Base-by-base conservation (phyloP, 2,113 vertebrate species). In the Gila orcuttii region DNA sequence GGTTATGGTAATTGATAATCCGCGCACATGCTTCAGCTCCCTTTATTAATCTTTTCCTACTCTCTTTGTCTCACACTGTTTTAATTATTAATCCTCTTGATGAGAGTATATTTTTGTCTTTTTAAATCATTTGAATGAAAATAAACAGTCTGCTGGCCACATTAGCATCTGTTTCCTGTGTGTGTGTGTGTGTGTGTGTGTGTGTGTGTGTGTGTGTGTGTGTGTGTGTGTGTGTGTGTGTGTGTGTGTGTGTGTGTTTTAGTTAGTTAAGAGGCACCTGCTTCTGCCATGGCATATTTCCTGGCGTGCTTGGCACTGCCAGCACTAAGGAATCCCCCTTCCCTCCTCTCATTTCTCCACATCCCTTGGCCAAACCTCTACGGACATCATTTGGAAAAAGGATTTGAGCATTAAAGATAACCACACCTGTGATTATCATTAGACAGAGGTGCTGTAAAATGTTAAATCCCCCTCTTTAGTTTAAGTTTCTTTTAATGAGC, bases 381-480 rank as follows among this genome's bases (percentile, higher is more conserved):
- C 50, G 86, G 84, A 79, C 88, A 89, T 86, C 73, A 50, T 79
- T 85, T 84, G 87, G 85, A 86, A 85, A 90, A 88, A 71, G 71
- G 64, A 81, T 69, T 42, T 66, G 31, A n/a, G 59, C 82, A 78
- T 78, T 85, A 83, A 85, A 85, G 86, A 85, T 66, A 86, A 52
- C 77, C 76, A 60, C 80, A 88, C 85, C 85, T 88, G 87, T 79
- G 90, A 89, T 88, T 87, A 86, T 86, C 85, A 60, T 90, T 87
- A 90, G 74, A 45, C 47, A 13, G 83, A 86, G 79, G 78, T 88
- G 83, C 83, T 76, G 80, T 88, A 71, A 86, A 84, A 68, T 13
- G 17, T 71, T 71, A 85, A 87, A 86, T 75, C 31, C 75, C 80
- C 57, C 73, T 25, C 83, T 88, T 85, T 86, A 82, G 85, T 83